Base-by-base conservation (phyloP, 2,797 vertebrate species). In the Xerus rutilus region DNA sequence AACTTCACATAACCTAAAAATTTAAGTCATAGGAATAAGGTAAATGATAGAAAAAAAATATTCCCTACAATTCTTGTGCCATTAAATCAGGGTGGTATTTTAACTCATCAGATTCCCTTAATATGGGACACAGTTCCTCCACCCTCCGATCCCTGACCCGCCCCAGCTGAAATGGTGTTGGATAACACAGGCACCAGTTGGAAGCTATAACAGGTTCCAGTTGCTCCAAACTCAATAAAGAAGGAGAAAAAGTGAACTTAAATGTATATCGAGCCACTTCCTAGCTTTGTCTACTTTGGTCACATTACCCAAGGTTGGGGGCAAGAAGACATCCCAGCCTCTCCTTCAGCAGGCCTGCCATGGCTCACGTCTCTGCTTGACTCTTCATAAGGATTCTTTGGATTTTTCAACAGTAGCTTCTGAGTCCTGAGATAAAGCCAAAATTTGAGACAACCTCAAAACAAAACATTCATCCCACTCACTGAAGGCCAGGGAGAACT, bases 381-480 rank as follows among this genome's bases (percentile, higher is more conserved):
- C 84, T 99, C 99, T 96, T 97, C 98, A 0, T 98, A 76, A 18
- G 97, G 96, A 49, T 94, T 97, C 93, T 90, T 98, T 4, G 98
- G 96, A 45, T 97, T 98, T 94, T 98, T 99, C 89, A 59, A 97
- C 89, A 97, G 98, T 57, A 97, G 76, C 93, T 91, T 99, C 93
- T 98, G 99, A 62, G 97, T 98, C 98, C 99, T 99, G 96, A 73
- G 97, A 97, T 62, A 97, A 97, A 98, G 90, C 7, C 96, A 97
- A 97, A 97, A 43, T 86, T 32, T 93, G 87, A 93, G 39, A 92
- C 84, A 72, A 82, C 86, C 69, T 91, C 62, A 81, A 81, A 89
- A 90, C 10, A 73, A 88, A 67, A 30, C 20, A 47, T 18, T 70
- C 13, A 59, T 30, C 35, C 18, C 7, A 47, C 30, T 70, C 59